Evolutionary conservation across 2,888 invertebrate species (phyloP).

Genomic region (Pyrochroa serraticornis): DNA sequence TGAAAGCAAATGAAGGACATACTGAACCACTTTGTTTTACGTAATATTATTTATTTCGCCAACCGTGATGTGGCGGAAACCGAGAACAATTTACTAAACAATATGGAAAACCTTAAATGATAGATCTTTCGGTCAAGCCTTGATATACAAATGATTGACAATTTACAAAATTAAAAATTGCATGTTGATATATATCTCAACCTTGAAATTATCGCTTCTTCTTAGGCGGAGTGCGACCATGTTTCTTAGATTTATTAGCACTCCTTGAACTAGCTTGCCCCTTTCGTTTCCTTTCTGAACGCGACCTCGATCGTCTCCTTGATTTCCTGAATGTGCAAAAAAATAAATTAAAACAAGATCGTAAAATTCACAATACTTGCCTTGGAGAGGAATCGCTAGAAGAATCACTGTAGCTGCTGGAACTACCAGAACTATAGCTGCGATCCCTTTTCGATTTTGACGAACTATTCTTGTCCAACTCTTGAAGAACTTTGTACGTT

Average conservation of each 20-base stretch:
- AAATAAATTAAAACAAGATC: not conserved
- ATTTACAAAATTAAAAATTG: too few species aligned
- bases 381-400: conserved; percentile 32
- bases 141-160: too few species aligned
- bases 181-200: too few species aligned
- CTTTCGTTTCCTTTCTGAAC: conserved; percentile 23
- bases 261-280: conserved; percentile 35
- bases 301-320: conserved; percentile 20
- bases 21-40: too few species aligned
- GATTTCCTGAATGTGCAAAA: conserved; percentile 7
- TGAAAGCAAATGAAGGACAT: too few species aligned
- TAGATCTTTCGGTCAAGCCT: too few species aligned
- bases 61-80: too few species aligned
- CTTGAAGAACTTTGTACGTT: conserved; percentile 55
- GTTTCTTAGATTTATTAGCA: conserved; percentile 34
- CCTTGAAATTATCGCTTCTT: conserved; percentile 26
- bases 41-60: too few species aligned
- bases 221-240: conserved; percentile 20
- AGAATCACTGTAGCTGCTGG: conserved; percentile 42
- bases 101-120: too few species aligned
- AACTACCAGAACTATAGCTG: conserved; percentile 43
- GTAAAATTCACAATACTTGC: conserved; percentile 4
- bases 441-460: conserved; percentile 35
- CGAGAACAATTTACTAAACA: too few species aligned
- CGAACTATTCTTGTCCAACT: conserved; percentile 49